Evolutionary conservation across 2,888 invertebrate genomes (phyloP), one percentile per base, ranked within the genome.

Genomic region (Resseliella maxima): DNA sequence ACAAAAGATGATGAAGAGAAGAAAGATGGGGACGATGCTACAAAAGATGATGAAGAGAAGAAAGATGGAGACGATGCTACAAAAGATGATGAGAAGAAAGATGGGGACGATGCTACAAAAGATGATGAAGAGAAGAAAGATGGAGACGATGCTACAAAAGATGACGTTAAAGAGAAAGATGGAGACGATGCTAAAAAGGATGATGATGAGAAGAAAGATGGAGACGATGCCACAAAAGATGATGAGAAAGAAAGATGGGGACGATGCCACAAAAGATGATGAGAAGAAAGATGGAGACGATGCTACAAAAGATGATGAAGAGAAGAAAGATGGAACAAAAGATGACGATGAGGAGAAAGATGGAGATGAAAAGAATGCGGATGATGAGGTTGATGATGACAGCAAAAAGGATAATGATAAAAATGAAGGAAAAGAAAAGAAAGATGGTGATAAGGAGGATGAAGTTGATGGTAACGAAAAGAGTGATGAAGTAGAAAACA

Each of bases 81-180:
- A 87, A 90, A 91, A 88, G 91, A 91, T 87, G 90, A 89, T 87
- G 90, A 54, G 21, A 35, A 24, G n/a, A 24, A 85, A 24, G 36
- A 36, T 10, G 38, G 64, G 15, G 72, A 54, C n/a, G 72, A 86
- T 5, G 41, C 5, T 41, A 12, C 5, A 41, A 41, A 5, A 87
- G 90, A 91, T 87, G 90, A 90, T 87, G 90, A 92, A 92, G 89
- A 88, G 87, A 89, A 88, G 85, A 89, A 89, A 45, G 89, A 90
- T 36, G 89, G 88, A 83, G 89, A 87, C 31, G 89, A 90, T 85
- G 89, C n/a, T n/a, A 8, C 18, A 31, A n/a, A n/a, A n/a, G n/a
- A n/a, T n/a, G n/a, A n/a, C n/a, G 38, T 24, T 24, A 8, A 6
- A 8, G 38, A 83, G 1, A 38, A 90, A 87, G 87, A 87, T 35